Conservation (phyloP, 2,113 vertebrate species). For the Motacilla tschutschensis region DNA sequence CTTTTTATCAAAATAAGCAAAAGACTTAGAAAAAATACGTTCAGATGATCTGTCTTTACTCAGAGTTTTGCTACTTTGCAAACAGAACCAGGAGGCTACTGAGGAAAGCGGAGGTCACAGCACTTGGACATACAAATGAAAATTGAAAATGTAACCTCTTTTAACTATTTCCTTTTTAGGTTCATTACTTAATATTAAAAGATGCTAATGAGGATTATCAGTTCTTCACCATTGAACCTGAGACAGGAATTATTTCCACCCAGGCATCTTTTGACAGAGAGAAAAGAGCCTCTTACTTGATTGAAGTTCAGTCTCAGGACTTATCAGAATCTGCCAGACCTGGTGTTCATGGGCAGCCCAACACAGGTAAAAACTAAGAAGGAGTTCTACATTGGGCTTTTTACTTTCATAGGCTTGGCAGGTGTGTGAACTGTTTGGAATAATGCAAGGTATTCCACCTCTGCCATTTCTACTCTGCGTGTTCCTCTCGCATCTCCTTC, state of each 20-base stretch:
- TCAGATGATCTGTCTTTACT: not conserved
- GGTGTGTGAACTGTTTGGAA: not conserved
- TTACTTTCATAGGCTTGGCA: not conserved
- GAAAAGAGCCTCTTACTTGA: slow-evolving; percentile 85
- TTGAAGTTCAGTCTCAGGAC: slow-evolving; percentile 88
- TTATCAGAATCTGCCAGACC: slow-evolving; percentile 81
- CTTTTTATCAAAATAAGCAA: not conserved
- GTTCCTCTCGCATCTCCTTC: not conserved
- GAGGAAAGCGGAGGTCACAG: not conserved
- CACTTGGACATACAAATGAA: not conserved
- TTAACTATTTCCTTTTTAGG: slow-evolving; percentile 57
- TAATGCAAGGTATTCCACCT: not conserved
- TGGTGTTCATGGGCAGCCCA: slow-evolving; percentile 81
- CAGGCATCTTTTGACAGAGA: slow-evolving; percentile 83
- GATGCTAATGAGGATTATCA: slow-evolving; percentile 82
- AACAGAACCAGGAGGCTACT: not conserved
- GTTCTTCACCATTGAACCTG: slow-evolving; percentile 80
- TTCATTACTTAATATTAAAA: slow-evolving; percentile 81
- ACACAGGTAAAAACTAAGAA: slow-evolving; percentile 75
- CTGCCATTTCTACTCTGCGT: not conserved
- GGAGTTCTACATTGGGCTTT: not conserved
- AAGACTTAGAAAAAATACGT: not conserved
- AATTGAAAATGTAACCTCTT: not conserved
- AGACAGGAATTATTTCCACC: slow-evolving; percentile 77
- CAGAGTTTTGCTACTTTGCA: not conserved